Base-by-base conservation (phyloP, 2,888 invertebrate species). In the Drepanosiphum platanoidis region DNA sequence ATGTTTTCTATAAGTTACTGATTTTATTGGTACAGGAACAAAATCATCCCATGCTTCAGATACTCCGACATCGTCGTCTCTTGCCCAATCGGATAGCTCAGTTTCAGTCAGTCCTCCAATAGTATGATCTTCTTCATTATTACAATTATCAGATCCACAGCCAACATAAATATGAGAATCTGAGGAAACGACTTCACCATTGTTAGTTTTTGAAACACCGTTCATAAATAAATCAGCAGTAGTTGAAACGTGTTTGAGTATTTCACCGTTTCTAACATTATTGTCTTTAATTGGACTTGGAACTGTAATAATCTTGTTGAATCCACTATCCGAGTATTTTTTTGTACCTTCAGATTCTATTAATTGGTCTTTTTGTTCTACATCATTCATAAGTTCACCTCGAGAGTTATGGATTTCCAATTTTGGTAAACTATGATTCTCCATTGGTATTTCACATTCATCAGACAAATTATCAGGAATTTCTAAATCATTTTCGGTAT, bases 61-160 rank as follows among this genome's bases (percentile, higher is more conserved):
- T 1, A 94, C 94, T 27, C 90, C 88, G 11, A 88, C 90, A 66
- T 93, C 93, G 87, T 94, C 94, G 88, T 96, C 96, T 5, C 94
- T 92, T 0, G 95, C 95, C 96, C 96, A 96, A 89, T 96, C 96
- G 0, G 95, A 96, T n/a, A 96, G 90, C 89, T 96, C 96, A 0
- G 96, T 96, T 90, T 96, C 96, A 0, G 96, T 95, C 18, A 95
- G 90, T 3, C 93, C 94, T 1, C 94, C 92, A 2, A 93, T 93
- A 82, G 93, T 89, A 46, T 90, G 92, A 0, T 94, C 94, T 87
- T 94, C 94, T 0, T 90, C 90, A 72, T 89, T n/a, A 88, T 88
- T 18, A 89, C 89, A 30, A 89, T n/a, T n/a, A n/a, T 89, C 32
- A 90, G 88, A 94, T 94, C 87, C 91, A 91, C 1, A 90, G 92